Conservation (phyloP, 2,113 vertebrate genomes). For the Phainopepla nitens region DNA sequence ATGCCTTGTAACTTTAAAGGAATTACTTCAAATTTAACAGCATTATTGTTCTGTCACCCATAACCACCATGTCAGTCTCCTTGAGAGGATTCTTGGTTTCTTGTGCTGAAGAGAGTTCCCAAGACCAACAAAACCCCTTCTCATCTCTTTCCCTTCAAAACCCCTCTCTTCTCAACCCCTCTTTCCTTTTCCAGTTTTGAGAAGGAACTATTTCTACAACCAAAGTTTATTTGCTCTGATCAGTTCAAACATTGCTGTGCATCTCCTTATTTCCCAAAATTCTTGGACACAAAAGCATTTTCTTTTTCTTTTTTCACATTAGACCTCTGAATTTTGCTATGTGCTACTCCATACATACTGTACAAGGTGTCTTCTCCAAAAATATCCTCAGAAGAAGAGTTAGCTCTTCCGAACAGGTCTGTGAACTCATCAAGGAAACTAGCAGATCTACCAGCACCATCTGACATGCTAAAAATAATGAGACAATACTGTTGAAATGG, state of each 20-base stretch:
- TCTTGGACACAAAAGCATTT: neutral
- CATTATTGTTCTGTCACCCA: neutral
- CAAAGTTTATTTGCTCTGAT: neutral
- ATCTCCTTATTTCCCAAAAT: neutral
- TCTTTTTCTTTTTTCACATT: neutral
- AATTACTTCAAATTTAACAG: neutral
- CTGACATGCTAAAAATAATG: conserved; percentile 83
- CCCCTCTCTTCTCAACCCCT: neutral
- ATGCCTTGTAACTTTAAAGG: neutral
- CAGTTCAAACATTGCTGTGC: neutral
- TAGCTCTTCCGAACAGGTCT: conserved; percentile 88
- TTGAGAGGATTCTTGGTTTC: neutral
- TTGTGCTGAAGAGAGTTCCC: neutral
- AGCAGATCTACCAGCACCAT: conserved; percentile 87
- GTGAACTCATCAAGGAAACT: conserved; percentile 89
- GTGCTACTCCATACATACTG: conserved; percentile 73
- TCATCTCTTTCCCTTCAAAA: neutral
- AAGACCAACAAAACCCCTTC: neutral
- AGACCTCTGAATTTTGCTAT: neutral
- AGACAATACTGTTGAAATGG: neutral
- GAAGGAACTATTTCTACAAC: neutral
- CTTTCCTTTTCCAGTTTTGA: neutral
- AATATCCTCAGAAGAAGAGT: conserved; percentile 88
- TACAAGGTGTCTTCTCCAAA: conserved; percentile 91
- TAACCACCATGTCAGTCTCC: neutral